A percentile compares a stretch with the other conserved stretches of the same genome.
phyloP scores from a whole-genome alignment of 64 coral and sea anemone genomes.

The Hydrozoanthus tunicans region DNA sequence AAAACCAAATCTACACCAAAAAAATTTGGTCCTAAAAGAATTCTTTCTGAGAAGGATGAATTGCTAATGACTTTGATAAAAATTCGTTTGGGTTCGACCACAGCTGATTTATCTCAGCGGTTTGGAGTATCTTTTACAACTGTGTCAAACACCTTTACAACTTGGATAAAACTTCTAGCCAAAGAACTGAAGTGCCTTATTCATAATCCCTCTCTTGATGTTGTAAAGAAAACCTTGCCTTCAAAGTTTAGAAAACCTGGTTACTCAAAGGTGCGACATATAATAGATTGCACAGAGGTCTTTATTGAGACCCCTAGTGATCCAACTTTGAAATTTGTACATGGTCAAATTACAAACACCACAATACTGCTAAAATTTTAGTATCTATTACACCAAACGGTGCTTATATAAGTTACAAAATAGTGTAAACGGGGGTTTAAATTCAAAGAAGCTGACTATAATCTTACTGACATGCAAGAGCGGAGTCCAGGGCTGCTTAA shows the following conservation, averaged over 20 bases:
- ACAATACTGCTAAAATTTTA: background rate
- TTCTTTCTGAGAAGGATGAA: slow-evolving; percentile 47
- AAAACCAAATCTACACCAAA: slow-evolving; percentile 11
- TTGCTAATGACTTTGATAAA: slow-evolving; percentile 54
- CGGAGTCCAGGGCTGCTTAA: too few species aligned
- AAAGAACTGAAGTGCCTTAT: slow-evolving; percentile 61
- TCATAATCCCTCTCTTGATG: slow-evolving; percentile 41
- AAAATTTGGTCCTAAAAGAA: slow-evolving; percentile 45
- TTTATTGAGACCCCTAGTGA: background rate
- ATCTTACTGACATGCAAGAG: too few species aligned
- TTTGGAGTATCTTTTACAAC: slow-evolving; percentile 42
- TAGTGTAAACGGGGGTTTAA: too few species aligned
- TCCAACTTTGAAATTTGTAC: background rate
- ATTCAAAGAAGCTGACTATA: too few species aligned
- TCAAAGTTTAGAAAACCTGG: slow-evolving; percentile 59
- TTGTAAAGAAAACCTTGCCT: slow-evolving; percentile 56
- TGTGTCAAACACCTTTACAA: slow-evolving; percentile 49
- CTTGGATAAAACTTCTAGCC: slow-evolving; percentile 67
- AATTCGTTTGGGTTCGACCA: slow-evolving; percentile 63
- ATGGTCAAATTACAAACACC: background rate
- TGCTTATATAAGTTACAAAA: too few species aligned
- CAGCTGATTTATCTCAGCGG: slow-evolving; percentile 48
- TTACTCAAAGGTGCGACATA: slow-evolving; percentile 4
- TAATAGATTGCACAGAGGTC: background rate
- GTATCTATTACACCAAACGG: background rate